These are phyloP conservation scores for Caenorhabditis imperialis DNA, from an alignment of 2,888 invertebrate genomes.

Conservation along the genomic window DNA sequence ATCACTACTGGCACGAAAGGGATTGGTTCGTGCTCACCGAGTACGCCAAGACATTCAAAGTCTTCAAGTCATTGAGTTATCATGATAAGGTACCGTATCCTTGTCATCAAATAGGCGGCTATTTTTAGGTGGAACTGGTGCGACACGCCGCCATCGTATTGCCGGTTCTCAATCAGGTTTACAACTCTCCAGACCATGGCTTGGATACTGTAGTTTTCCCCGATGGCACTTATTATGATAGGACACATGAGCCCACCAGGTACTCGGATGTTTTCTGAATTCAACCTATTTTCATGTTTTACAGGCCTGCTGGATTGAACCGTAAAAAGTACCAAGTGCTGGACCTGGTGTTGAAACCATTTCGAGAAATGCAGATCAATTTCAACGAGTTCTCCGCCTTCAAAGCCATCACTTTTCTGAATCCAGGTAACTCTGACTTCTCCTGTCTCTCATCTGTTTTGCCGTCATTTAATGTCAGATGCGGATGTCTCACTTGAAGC, in stretches of 20 bases:
- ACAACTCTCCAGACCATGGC: conserved; percentile 73
- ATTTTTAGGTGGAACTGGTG: conserved; percentile 69
- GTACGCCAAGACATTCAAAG: conserved; percentile 75
- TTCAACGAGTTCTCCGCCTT: conserved; percentile 75
- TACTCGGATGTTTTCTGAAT: too few relatives aligned
- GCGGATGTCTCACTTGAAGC: conserved; percentile 69
- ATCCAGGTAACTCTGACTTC: conserved; percentile 70
- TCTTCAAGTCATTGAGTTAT: conserved; percentile 67
- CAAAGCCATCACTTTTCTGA: conserved; percentile 77
- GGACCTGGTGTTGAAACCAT: conserved; percentile 74
- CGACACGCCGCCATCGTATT: conserved; percentile 75
- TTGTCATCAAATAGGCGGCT: not conserved
- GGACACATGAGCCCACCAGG: conserved; percentile 71
- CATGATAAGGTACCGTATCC: conserved; percentile 66
- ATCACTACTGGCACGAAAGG: conserved; percentile 76
- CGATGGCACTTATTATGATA: conserved; percentile 75
- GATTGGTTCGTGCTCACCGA: conserved; percentile 75
- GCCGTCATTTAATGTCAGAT: conserved; percentile 60
- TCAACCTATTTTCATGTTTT: conserved; percentile 4
- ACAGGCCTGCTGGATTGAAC: conserved; percentile 64
- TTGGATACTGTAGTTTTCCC: conserved; percentile 76
- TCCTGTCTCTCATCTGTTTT: conserved; percentile 21
- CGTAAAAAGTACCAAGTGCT: conserved; percentile 72
- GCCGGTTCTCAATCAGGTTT: conserved; percentile 75
- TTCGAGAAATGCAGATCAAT: conserved; percentile 73